A percentile compares a stretch with the other conserved stretches of the same genome.
Conservation (phyloP, 2,888 invertebrate genomes). For the Arrhopalites spinosus region DNA sequence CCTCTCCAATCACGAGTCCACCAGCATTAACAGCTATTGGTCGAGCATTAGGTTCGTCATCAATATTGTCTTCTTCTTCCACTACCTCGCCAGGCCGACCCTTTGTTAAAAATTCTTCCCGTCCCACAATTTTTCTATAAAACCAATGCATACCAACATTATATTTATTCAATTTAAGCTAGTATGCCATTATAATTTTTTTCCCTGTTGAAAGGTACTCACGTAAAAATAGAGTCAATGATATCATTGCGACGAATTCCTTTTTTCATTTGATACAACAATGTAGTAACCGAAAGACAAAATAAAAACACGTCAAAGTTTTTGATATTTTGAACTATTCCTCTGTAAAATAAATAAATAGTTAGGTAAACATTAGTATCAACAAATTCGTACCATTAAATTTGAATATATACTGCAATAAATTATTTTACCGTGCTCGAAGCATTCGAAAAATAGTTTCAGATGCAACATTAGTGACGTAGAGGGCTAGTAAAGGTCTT, state of each 20-base stretch:
- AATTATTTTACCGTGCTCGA: constrained; percentile 52
- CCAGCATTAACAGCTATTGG: constrained; percentile 37
- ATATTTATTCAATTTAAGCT: neutral
- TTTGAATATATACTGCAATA: too few species aligned
- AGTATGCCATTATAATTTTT: too few species aligned
- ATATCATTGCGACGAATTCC: constrained; percentile 50
- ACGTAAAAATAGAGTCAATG: constrained; percentile 53
- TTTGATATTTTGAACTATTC: constrained; percentile 51
- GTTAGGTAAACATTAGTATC: neutral
- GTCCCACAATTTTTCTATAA: constrained; percentile 53
- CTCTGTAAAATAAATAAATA: constrained; percentile 38
- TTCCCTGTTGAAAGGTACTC: constrained; percentile 26
- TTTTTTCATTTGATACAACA: constrained; percentile 55
- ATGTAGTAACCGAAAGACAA: constrained; percentile 47
- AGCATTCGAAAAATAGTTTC: constrained; percentile 78
- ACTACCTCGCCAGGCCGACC: constrained; percentile 30
- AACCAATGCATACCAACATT: neutral
- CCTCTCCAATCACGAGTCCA: constrained; percentile 43
- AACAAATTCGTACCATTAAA: too few species aligned
- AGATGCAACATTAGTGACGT: constrained; percentile 82
- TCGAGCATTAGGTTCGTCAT: constrained; percentile 37
- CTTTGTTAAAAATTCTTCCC: constrained; percentile 50
- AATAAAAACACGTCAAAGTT: constrained; percentile 55
- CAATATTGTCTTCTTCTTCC: constrained; percentile 34
- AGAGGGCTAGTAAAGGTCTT: constrained; percentile 73